Base-by-base conservation (phyloP, 2,797 vertebrate genomes). In the Typhlichthys eigenmanni region DNA sequence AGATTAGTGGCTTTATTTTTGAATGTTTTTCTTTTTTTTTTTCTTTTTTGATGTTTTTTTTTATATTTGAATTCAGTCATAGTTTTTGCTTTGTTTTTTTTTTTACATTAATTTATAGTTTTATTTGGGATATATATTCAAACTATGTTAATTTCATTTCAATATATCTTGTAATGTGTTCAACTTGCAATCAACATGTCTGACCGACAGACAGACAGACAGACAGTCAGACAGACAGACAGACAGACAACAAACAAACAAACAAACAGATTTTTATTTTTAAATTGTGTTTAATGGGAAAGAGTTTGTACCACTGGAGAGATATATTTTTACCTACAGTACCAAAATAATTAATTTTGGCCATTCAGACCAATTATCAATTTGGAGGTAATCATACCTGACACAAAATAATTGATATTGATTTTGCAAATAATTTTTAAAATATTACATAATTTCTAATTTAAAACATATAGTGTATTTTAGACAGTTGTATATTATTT, bases 121-220 rank as follows among this genome's bases (percentile, higher is more conserved):
- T 43, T 43, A 43, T 34, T 34, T 4, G 10, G 19, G 13, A 12
- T 57, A 11, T 47, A 5, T 24, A 17, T 58, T 47, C 24, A n/a
- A 58, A 13, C 57, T 19, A 46, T 45, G 1, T 17, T 17, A 16
- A 55, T 13, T 8, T 29, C 53, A 1, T 24, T 48, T 7, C 13
- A 47, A 14, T 47, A 55, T 46, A 46, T 19, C 17, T 13, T 52
- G 43, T 50, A 45, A 1, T 9, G 43, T 48, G 3, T 51, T 64
- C 11, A 13, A 24, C 2, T 64, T 68, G 75, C 54, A 77, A 66
- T 82, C 64, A 75, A 53, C 29, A 54, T 54, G 24, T 72, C 48
- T 69, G 5, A 57, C 0, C 5, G 62, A 75, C 71, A 60, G 24
- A 29, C 24, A 29, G 24, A 29, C 19, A 19, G 19, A 19, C 19